phyloP scores from a whole-genome alignment of 2,888 invertebrate genomes.

The Tillus elongatus region DNA sequence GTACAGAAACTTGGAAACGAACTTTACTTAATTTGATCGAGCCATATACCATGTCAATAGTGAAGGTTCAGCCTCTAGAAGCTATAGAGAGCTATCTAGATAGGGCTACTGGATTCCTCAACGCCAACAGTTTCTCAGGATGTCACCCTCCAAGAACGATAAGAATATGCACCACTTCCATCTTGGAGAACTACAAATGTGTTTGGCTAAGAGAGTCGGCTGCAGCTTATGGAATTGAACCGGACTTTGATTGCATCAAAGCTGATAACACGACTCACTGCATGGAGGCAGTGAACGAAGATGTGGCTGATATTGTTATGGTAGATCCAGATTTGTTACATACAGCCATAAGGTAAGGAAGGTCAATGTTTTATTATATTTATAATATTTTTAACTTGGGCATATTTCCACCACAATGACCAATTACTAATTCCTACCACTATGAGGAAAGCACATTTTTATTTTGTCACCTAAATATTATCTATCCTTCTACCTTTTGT shows the following conservation, averaged over 20 bases:
- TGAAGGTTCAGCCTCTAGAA: constrained; percentile 49
- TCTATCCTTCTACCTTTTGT: no score
- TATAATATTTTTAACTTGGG: no score
- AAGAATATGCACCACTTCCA: constrained; percentile 57
- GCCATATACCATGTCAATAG: constrained; percentile 47
- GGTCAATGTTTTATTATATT: no score
- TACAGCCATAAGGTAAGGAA: constrained; percentile 56
- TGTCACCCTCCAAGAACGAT: constrained; percentile 58
- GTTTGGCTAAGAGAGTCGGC: constrained; percentile 67
- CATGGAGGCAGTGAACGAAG: constrained; percentile 53
- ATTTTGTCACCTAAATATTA: no score
- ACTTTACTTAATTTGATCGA: constrained; percentile 54
- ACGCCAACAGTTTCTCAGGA: constrained; percentile 58
- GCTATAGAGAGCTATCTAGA: constrained; percentile 60
- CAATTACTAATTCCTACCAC: no score
- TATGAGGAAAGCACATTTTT: no score
- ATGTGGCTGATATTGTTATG: constrained; percentile 63
- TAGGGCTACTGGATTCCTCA: constrained; percentile 51
- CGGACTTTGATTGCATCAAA: constrained; percentile 67
- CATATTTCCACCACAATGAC: no score
- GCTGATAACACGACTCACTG: constrained; percentile 55
- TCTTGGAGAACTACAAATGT: constrained; percentile 67
- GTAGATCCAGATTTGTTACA: constrained; percentile 64
- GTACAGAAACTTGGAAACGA: constrained; percentile 49
- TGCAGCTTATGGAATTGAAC: constrained; percentile 65